phyloP scores from a whole-genome alignment of 2,888 invertebrate genomes.

The Nemotelus nigrinus region DNA sequence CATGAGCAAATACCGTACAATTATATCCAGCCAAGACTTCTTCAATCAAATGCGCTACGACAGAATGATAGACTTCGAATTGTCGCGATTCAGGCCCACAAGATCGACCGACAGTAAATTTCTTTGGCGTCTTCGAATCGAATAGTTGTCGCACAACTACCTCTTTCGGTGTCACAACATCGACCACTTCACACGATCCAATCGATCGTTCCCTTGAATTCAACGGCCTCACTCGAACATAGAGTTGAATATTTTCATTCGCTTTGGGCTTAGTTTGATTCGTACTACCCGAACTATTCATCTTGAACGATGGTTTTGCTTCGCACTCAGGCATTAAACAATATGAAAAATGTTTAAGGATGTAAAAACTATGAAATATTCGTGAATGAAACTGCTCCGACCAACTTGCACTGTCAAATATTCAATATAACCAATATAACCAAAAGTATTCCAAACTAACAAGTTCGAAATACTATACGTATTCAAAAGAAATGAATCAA shows the following conservation, averaged over 20 bases:
- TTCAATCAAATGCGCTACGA: constrained; percentile 88
- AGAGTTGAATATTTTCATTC: constrained; percentile 71
- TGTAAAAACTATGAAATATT: no score
- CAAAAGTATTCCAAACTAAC: no score
- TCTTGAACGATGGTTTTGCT: no score
- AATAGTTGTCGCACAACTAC: constrained; percentile 72
- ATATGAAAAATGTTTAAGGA: no score
- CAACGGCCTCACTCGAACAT: constrained; percentile 85
- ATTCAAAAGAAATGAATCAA: no score
- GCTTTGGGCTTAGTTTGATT: no score
- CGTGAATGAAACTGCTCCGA: no score
- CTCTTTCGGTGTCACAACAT: constrained; percentile 73
- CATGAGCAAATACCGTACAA: constrained; percentile 98
- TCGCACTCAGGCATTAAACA: no score
- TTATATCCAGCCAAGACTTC: constrained; percentile 96
- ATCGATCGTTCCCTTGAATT: constrained; percentile 77
- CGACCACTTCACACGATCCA: constrained; percentile 75
- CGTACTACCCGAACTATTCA: no score
- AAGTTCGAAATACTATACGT: no score
- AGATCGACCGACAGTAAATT: constrained; percentile 85
- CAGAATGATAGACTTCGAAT: constrained; percentile 86
- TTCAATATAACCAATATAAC: no score
- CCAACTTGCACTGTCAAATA: no score
- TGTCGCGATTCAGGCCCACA: constrained; percentile 86
- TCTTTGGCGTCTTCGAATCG: constrained; percentile 75